phyloP scores from a whole-genome alignment of 1,140 invertebrate species.

The Calosoma granatense region DNA sequence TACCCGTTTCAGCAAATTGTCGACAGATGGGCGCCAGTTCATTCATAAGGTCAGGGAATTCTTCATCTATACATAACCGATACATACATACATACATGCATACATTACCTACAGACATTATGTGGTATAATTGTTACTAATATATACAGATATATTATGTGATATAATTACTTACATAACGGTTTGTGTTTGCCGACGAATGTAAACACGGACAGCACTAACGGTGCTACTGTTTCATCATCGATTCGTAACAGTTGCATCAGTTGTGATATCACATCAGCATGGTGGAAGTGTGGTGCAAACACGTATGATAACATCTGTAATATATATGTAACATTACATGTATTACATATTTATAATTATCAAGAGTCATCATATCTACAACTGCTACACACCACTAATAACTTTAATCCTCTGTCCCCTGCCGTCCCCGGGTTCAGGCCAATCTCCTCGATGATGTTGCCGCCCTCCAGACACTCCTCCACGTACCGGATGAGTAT shows the following conservation, averaged over 20 bases:
- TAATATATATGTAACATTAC: conserved; percentile 22
- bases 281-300: conserved; percentile 82
- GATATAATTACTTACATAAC: conserved; percentile 47
- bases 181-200: conserved; percentile 79
- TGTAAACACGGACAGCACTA: conserved; percentile 74
- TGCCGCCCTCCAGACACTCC: conserved; percentile 56
- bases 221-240: conserved; percentile 72
- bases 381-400: conserved; percentile 45
- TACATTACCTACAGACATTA: too few relatives aligned
- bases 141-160: conserved; percentile 7
- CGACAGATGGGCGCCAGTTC: conserved; percentile 75
- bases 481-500: conserved; percentile 59
- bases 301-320: conserved; percentile 81
- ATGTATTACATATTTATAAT: background rate
- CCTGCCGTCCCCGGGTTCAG: conserved; percentile 69
- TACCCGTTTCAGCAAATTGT: conserved; percentile 75
- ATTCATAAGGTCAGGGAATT: conserved; percentile 57
- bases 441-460: conserved; percentile 62
- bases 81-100: too few relatives aligned
- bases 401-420: conserved; percentile 68
- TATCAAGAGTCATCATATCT: background rate
- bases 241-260: conserved; percentile 68
- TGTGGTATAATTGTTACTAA: background rate
- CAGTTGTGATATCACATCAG: conserved; percentile 71
- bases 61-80: conserved; percentile 58